Conservation (phyloP, 2,888 invertebrate genomes). For the Campopleginae sp. region DNA sequence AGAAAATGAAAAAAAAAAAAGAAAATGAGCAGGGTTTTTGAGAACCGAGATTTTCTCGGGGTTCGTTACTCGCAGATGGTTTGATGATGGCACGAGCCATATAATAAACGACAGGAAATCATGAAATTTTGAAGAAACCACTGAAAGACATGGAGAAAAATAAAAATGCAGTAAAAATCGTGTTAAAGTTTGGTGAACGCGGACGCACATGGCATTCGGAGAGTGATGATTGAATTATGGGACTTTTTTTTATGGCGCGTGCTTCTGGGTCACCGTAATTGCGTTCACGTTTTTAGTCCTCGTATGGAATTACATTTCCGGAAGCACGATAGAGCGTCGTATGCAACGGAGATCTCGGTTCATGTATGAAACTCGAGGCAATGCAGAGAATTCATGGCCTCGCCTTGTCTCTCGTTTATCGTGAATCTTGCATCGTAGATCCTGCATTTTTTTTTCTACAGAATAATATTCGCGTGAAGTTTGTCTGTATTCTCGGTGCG, state of each 20-base stretch:
- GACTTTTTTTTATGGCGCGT: constrained; percentile 34
- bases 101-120: constrained; percentile 58
- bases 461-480: constrained; percentile 38
- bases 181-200: constrained; percentile 8
- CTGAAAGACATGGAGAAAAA: background rate
- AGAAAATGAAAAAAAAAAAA: constrained; percentile 22
- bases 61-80: constrained; percentile 52
- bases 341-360: constrained; percentile 40
- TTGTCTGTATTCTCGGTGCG: constrained; percentile 16
- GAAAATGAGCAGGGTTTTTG: constrained; percentile 11
- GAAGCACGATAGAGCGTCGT: constrained; percentile 48
- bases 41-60: background rate
- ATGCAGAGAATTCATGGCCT: constrained; percentile 23
- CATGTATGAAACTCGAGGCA: constrained; percentile 51
- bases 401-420: constrained; percentile 55
- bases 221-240: constrained; percentile 55
- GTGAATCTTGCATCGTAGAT: constrained; percentile 56
- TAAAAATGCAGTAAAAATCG: background rate
- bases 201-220: background rate
- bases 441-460: constrained; percentile 15
- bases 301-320: constrained; percentile 55
- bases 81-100: constrained; percentile 37
- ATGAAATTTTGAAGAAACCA: constrained; percentile 46
- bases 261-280: constrained; percentile 63
- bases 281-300: constrained; percentile 55